Evolutionary conservation across 2,888 invertebrate species (phyloP).

Genomic region (Eupithecia centaureata): DNA sequence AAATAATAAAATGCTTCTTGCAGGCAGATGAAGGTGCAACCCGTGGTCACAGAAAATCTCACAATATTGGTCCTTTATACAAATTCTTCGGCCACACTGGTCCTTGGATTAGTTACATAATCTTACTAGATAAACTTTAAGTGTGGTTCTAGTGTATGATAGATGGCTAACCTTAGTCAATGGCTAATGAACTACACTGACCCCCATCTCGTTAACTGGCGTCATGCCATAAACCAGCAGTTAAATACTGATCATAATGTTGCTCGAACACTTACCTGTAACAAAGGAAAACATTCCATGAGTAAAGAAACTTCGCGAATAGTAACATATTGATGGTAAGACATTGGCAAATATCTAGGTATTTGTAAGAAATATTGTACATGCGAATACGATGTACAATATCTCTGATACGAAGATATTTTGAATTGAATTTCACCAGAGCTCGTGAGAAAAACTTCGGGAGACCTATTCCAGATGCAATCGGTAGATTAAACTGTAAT

Average conservation of each 20-base stretch:
- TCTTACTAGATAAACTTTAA: not conserved
- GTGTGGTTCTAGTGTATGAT: not conserved
- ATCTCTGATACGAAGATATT: not conserved
- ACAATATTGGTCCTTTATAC: no score
- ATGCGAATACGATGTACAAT: not conserved
- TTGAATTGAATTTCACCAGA: not conserved
- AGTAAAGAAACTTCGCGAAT: not conserved
- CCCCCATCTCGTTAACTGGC: not conserved
- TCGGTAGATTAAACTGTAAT: no score
- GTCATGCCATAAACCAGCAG: not conserved
- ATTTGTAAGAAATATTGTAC: not conserved
- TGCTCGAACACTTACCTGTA: slow-evolving; percentile 1
- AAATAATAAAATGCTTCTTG: no score
- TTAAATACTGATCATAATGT: not conserved
- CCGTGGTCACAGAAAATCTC: no score
- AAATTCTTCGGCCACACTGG: no score
- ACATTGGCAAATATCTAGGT: not conserved
- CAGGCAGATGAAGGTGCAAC: no score
- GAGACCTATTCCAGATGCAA: not conserved
- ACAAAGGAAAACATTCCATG: not conserved
- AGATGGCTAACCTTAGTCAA: not conserved
- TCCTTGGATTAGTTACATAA: no score
- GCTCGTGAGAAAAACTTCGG: not conserved
- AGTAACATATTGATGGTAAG: not conserved
- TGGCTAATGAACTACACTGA: slow-evolving; percentile 5